These are phyloP conservation scores for Papilio helenus DNA, from an alignment of 1,140 invertebrate genomes.

Conservation along the genomic window DNA sequence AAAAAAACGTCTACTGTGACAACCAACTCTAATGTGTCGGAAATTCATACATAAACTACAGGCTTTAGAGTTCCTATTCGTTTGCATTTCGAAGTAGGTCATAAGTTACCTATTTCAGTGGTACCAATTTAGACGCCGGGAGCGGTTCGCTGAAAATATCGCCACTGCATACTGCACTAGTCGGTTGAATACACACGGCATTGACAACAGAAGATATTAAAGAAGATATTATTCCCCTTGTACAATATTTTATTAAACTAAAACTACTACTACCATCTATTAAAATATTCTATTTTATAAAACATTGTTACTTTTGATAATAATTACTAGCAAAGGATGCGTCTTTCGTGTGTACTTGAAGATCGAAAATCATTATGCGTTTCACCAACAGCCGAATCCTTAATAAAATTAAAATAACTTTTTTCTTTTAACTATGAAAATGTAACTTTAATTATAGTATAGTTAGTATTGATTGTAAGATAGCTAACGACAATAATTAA, in stretches of 20 bases:
- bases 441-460: no score
- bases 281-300: not conserved
- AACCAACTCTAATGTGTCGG: not conserved
- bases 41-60: not conserved
- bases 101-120: slow-evolving; percentile 72
- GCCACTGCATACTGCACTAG: slow-evolving; percentile 69
- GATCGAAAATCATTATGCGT: not conserved
- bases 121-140: slow-evolving; percentile 61
- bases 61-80: slow-evolving; percentile 48
- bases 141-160: slow-evolving; percentile 72
- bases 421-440: no score
- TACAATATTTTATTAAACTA: not conserved
- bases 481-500: slow-evolving; percentile 4
- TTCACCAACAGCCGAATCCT: not conserved
- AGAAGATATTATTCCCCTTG: not conserved
- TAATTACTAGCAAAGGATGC: not conserved
- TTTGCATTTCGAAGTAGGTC: slow-evolving; percentile 67
- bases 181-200: slow-evolving; percentile 51
- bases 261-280: not conserved
- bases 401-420: no score
- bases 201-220: slow-evolving; percentile 40
- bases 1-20: slow-evolving; percentile 20
- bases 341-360: not conserved
- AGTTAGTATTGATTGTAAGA: not conserved
- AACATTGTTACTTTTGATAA: not conserved